Conservation (phyloP, 2,113 vertebrate genomes). For the Epinephelus cyanopodus region DNA sequence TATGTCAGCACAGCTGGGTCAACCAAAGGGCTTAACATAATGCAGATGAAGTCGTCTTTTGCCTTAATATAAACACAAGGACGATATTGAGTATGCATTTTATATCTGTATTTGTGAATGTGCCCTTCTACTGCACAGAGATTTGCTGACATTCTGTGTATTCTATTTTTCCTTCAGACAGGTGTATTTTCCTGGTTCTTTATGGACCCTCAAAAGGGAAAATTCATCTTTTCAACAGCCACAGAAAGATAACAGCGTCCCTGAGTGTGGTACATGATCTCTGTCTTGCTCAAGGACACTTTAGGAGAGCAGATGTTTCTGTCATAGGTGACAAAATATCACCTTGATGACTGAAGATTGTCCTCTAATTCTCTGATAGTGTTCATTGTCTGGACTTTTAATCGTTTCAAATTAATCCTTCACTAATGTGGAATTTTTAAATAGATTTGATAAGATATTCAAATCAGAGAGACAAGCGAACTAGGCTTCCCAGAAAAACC, state of each 20-base stretch:
- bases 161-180: slow-evolving; percentile 5
- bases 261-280: background rate
- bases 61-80: slow-evolving; percentile 14
- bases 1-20: background rate
- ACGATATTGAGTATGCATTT: background rate
- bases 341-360: slow-evolving; percentile 6
- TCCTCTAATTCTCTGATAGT: background rate
- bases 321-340: slow-evolving; percentile 25
- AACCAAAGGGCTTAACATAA: slow-evolving; percentile 19
- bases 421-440: background rate
- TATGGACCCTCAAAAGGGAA: background rate
- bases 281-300: slow-evolving; percentile 44
- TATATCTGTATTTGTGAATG: background rate
- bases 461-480: background rate
- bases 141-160: slow-evolving; percentile 18
- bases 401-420: background rate
- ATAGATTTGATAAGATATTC: background rate
- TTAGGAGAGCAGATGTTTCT: slow-evolving; percentile 1
- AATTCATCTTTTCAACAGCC: slow-evolving; percentile 41
- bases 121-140: slow-evolving; percentile 3
- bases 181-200: background rate
- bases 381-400: background rate
- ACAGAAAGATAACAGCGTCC: slow-evolving; percentile 8
- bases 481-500: background rate
- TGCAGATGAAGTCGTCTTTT: slow-evolving; percentile 19